phyloP scores from a whole-genome alignment of 2,797 vertebrate species.

The Hydrocynus forskahlii region DNA sequence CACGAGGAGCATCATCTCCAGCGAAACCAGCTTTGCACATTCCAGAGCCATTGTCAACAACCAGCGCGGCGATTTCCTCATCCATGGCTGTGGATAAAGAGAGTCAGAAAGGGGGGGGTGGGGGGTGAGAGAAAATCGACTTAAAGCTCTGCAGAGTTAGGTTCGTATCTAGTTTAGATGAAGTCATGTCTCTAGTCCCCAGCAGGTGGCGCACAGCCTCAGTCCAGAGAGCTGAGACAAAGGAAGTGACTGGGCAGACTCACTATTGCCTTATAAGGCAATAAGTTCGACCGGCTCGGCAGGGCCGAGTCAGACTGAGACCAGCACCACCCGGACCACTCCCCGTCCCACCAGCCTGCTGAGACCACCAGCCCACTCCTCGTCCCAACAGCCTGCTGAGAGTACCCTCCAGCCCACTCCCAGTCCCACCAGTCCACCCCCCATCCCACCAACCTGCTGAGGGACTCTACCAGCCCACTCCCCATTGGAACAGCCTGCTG shows the following conservation, averaged over 20 bases:
- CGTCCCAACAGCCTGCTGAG: conserved; percentile 33
- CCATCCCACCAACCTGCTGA: conserved; percentile 50
- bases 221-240: conserved; percentile 76
- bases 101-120: neutral
- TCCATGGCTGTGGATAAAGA: conserved; percentile 83
- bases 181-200: conserved; percentile 57
- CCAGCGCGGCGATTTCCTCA: conserved; percentile 96
- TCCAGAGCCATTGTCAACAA: conserved; percentile 97
- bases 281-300: conserved; percentile 72
- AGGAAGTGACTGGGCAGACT: conserved; percentile 77
- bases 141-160: conserved; percentile 1
- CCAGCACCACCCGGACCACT: conserved; percentile 48
- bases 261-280: conserved; percentile 94
- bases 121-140: neutral
- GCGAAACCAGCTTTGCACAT: conserved; percentile 99
- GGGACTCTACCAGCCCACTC: conserved; percentile 49
- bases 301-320: conserved; percentile 52
- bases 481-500: conserved; percentile 16
- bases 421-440: conserved; percentile 16
- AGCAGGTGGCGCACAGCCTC: conserved; percentile 81
- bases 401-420: conserved; percentile 50
- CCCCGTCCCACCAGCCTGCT: conserved; percentile 48
- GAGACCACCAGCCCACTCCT: conserved; percentile 56
- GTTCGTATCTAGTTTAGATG: neutral
- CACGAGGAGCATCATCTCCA: conserved; percentile 94